Evolutionary conservation across 2,888 invertebrate species (phyloP), one percentile per base, ranked within the genome.

Genomic region (Imbricaverruca yamaguchii): DNA sequence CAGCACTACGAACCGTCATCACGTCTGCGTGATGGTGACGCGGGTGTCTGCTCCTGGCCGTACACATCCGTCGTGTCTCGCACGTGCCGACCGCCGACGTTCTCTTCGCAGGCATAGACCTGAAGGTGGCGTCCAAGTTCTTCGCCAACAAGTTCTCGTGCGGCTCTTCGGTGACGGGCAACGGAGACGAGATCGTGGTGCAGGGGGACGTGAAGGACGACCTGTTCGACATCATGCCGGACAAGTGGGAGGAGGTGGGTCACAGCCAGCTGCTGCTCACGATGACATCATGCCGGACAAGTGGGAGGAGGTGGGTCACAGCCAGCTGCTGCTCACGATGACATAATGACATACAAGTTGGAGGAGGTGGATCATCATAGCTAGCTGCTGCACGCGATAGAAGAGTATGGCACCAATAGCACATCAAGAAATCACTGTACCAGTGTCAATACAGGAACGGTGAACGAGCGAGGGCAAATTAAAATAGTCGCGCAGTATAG

Each of bases 181-280:
- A 97, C 84, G 79, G 79, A 57, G 98, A 99, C 90, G 99, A 99
- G 89, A 98, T 99, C 86, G 98, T 99, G 79, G 97, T 99, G 86
- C 98, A 99, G 88, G 98, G 98, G 81, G 98, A 98, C 89, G 97
- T 98, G 0, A 98, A 98, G 88, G 98, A 98, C 90, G 98, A 99
- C 85, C 89, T 99, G 55, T 96, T 97, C 88, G 98, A 99, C 89
- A 92, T 98, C 84, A 95, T 99, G 86, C 96, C 97, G 81, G 98
- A 98, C 86, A 99, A 99, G 88, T 99, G 98, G 98, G 93, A 96
- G 81, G 94, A 96, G 90, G 94, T 94, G 87, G 85, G 84, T 39
- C 39, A 1, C 39, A 39, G 39, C 39, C 39, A 4, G 1, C 39
- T 39, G 39, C 39, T 39, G 39, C 39, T 3, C 39, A 39, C 4